These are phyloP conservation scores for Amiota communis DNA, from an alignment of 2,888 invertebrate genomes.

Conservation along the genomic window DNA sequence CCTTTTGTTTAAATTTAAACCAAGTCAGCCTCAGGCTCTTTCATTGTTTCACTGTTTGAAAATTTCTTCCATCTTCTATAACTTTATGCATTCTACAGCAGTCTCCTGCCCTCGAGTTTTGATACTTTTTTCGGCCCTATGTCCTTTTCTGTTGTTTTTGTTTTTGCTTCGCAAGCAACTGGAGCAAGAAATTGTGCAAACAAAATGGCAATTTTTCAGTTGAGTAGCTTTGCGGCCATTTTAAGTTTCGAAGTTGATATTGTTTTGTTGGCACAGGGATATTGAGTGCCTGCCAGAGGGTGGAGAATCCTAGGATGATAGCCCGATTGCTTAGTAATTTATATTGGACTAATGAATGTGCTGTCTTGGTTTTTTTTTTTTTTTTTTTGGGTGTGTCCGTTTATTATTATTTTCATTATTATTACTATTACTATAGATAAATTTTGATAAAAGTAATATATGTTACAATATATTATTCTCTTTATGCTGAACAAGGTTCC, in stretches of 20 bases:
- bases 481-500: neutral
- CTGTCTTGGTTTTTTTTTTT: neutral
- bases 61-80: neutral
- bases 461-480: no score
- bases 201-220: slow-evolving; percentile 65
- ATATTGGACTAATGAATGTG: slow-evolving; percentile 48
- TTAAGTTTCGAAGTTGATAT: neutral
- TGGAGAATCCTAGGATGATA: slow-evolving; percentile 1
- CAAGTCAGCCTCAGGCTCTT: neutral
- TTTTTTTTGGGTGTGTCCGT: slow-evolving; percentile 10
- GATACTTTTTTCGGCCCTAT: neutral
- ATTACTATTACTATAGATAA: neutral
- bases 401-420: slow-evolving; percentile 1
- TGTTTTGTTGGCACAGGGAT: no score
- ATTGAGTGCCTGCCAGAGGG: neutral
- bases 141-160: neutral
- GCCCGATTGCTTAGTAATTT: slow-evolving; percentile 56
- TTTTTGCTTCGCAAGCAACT: slow-evolving; percentile 11
- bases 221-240: slow-evolving; percentile 64
- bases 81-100: neutral
- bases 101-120: neutral
- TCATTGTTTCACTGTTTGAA: neutral
- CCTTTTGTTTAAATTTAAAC: slow-evolving; percentile 17
- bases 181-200: slow-evolving; percentile 58
- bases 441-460: neutral